Evolutionary conservation across 2,797 vertebrate genomes (phyloP).

Genomic region (Hyperoplus immaculatus): DNA sequence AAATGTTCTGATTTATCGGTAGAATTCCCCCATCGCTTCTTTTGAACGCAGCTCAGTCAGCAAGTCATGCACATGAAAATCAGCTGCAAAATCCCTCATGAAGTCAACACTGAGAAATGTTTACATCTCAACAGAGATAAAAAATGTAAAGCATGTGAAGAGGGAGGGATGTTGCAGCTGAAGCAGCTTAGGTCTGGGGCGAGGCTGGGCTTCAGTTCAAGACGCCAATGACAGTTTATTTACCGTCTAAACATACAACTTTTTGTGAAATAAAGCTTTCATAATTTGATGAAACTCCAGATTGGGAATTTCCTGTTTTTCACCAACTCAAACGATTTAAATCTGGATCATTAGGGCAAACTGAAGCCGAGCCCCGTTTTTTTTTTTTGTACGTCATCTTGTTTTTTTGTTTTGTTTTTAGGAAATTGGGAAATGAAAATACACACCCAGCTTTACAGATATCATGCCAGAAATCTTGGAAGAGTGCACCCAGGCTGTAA

Average conservation of each 20-base stretch:
- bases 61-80: slow-evolving; percentile 32
- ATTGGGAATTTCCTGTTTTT: neutral
- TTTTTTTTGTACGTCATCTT: slow-evolving; percentile 45
- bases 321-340: neutral
- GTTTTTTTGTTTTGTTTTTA: slow-evolving; percentile 7
- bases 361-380: slow-evolving; percentile 39
- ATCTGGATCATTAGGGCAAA: neutral
- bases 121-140: too few relatives aligned
- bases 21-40: slow-evolving; percentile 19
- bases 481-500: slow-evolving; percentile 92
- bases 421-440: slow-evolving; percentile 83
- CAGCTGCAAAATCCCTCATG: slow-evolving; percentile 76
- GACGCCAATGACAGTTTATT: neutral
- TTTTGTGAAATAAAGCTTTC: neutral
- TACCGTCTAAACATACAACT: neutral
- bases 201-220: slow-evolving; percentile 55
- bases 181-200: slow-evolving; percentile 49
- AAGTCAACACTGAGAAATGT: too few relatives aligned
- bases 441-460: slow-evolving; percentile 99
- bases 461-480: slow-evolving; percentile 98
- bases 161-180: slow-evolving; percentile 83
- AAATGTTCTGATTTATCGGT: neutral
- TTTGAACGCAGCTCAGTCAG: slow-evolving; percentile 25
- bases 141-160: neutral
- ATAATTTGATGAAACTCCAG: neutral